phyloP scores from a whole-genome alignment of 2,113 vertebrate species.

The Paramisgurnus dabryanus region DNA sequence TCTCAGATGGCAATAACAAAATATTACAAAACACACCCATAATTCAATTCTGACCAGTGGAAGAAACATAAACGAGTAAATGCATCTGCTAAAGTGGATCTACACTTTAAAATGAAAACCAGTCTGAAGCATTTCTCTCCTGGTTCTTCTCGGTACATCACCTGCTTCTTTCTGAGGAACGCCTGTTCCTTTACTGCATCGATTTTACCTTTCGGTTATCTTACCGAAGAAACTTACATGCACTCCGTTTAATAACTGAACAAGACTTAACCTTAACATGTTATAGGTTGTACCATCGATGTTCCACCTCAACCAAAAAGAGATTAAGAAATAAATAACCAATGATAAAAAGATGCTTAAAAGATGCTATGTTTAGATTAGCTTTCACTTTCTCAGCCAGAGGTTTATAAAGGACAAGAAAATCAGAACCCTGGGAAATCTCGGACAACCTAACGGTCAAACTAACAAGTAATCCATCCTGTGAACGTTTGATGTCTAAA shows the following conservation, averaged over 20 bases:
- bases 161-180: background rate
- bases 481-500: conserved; percentile 22
- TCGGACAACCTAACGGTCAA: conserved; percentile 14
- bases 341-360: background rate
- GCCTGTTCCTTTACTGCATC: background rate
- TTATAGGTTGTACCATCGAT: background rate
- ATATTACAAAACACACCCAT: conserved; percentile 25
- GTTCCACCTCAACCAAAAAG: background rate
- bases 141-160: background rate
- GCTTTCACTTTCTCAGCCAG: background rate
- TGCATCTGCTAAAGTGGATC: background rate
- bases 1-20: conserved; percentile 35
- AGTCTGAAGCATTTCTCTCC: conserved; percentile 6
- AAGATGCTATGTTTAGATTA: background rate
- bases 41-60: conserved; percentile 30
- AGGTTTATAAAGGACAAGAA: background rate
- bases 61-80: conserved; percentile 26
- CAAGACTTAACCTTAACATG: background rate
- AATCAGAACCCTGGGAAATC: background rate
- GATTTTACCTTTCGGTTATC: background rate
- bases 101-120: conserved; percentile 22
- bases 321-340: conserved; percentile 15
- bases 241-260: background rate
- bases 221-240: background rate
- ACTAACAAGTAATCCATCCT: background rate